Evolutionary conservation across 2,888 invertebrate genomes (phyloP).

Genomic region (Aporophyla lueneburgensis): DNA sequence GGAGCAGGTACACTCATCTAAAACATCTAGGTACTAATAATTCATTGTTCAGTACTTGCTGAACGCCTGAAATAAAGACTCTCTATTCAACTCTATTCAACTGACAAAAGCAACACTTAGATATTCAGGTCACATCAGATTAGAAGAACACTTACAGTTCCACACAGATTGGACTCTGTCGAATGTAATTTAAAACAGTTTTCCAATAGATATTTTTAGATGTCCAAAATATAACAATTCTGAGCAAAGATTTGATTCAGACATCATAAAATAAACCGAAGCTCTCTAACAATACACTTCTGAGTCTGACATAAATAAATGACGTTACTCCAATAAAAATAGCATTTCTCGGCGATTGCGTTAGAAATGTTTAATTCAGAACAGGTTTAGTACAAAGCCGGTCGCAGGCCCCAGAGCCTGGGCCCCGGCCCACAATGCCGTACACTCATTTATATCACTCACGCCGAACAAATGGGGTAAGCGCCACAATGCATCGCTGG

Average conservation of each 20-base stretch:
- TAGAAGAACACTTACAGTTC: not conserved
- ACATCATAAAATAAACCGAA: slow-evolving; percentile 18
- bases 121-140: not conserved
- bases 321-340: slow-evolving; percentile 50
- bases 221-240: not conserved
- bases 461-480: slow-evolving; percentile 55
- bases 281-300: slow-evolving; percentile 28
- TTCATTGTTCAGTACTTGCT: not conserved
- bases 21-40: not conserved
- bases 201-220: not conserved
- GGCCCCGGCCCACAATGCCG: slow-evolving; percentile 35
- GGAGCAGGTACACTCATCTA: not conserved
- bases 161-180: not conserved
- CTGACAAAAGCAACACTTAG: not conserved
- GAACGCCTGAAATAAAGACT: not conserved
- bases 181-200: not conserved
- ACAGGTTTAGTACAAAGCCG: slow-evolving; percentile 63
- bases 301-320: slow-evolving; percentile 50
- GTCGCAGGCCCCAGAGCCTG: slow-evolving; percentile 34
- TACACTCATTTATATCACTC: slow-evolving; percentile 58
- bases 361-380: slow-evolving; percentile 63
- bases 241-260: slow-evolving; percentile 2
- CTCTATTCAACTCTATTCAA: too few species aligned
- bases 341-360: slow-evolving; percentile 48
- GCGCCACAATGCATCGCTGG: slow-evolving; percentile 57